A percentile compares a stretch with the other conserved stretches of the same genome.
phyloP scores from a whole-genome alignment of 2,888 invertebrate genomes.

The Tortrix viridana region DNA sequence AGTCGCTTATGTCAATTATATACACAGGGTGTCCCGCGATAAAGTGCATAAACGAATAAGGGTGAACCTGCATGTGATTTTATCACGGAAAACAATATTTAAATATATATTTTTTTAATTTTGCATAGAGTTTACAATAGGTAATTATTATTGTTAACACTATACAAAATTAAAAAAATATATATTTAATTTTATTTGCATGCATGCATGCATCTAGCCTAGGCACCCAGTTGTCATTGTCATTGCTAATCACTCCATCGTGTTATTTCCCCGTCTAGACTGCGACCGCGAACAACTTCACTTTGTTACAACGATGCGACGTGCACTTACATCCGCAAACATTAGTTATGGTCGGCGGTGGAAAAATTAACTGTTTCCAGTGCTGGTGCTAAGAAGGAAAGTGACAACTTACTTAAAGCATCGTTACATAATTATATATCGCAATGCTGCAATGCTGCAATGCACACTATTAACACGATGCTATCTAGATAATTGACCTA shows the following conservation, averaged over 20 bases:
- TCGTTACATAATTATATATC: conserved; percentile 34
- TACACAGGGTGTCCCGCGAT: no score
- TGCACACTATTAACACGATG: neutral
- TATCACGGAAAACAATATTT: no score
- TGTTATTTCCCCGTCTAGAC: conserved; percentile 71
- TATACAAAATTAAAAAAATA: no score
- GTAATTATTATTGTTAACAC: no score
- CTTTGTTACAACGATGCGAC: conserved; percentile 53
- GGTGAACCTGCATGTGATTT: no score
- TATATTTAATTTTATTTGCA: no score
- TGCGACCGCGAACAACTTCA: conserved; percentile 50
- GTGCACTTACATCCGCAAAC: conserved; percentile 54
- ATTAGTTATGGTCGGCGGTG: conserved; percentile 56
- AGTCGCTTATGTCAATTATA: no score
- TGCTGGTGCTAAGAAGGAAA: conserved; percentile 62
- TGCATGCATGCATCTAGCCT: no score
- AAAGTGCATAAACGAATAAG: no score
- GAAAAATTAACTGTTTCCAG: conserved; percentile 68
- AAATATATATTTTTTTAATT: no score
- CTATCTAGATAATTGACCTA: neutral
- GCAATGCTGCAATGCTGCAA: no score
- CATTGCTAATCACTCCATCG: conserved; percentile 62
- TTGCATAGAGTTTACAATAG: no score
- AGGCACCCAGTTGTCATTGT: conserved; percentile 55
- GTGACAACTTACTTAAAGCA: conserved; percentile 57